A percentile compares a stretch with the other conserved stretches of the same genome.
phyloP scores from a whole-genome alignment of 2,888 invertebrate genomes.

The Mallateleia sp. region DNA sequence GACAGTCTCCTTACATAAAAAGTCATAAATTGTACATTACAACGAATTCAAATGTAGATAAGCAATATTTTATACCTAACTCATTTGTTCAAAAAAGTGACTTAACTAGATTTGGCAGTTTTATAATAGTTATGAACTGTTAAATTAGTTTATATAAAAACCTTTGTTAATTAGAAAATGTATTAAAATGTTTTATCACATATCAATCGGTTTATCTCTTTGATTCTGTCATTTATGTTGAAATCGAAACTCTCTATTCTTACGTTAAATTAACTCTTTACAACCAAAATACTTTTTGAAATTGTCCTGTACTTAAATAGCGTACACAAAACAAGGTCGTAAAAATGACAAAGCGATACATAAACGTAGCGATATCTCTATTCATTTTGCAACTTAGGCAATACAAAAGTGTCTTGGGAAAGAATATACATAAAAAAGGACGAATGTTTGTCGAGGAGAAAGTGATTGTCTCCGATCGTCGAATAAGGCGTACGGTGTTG shows the following conservation, averaged over 20 bases:
- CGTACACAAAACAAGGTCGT: slow-evolving; percentile 34
- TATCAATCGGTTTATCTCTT: no score
- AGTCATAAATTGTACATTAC: no score
- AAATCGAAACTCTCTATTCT: slow-evolving; percentile 18
- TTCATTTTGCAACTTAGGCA: slow-evolving; percentile 42
- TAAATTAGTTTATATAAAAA: no score
- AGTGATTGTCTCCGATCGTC: slow-evolving; percentile 83
- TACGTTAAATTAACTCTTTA: slow-evolving; percentile 19
- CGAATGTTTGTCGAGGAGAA: slow-evolving; percentile 82
- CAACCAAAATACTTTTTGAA: neutral
- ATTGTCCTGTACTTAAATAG: slow-evolving; percentile 7
- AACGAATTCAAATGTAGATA: no score
- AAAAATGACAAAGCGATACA: slow-evolving; percentile 28
- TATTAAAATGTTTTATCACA: no score
- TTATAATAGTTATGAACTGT: no score
- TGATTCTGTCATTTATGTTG: no score
- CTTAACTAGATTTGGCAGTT: no score
- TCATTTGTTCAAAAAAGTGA: no score
- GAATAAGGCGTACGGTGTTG: slow-evolving; percentile 72
- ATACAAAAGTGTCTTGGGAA: slow-evolving; percentile 50
- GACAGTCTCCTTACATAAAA: no score
- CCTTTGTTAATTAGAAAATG: no score
- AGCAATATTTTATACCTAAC: no score
- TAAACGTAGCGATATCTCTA: slow-evolving; percentile 44
- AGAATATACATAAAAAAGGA: slow-evolving; percentile 61